Percentiles rank a stretch among this genome's conserved stretches.
phyloP scores from a whole-genome alignment of 2,888 invertebrate genomes.

The Tenthredo mesomela region DNA sequence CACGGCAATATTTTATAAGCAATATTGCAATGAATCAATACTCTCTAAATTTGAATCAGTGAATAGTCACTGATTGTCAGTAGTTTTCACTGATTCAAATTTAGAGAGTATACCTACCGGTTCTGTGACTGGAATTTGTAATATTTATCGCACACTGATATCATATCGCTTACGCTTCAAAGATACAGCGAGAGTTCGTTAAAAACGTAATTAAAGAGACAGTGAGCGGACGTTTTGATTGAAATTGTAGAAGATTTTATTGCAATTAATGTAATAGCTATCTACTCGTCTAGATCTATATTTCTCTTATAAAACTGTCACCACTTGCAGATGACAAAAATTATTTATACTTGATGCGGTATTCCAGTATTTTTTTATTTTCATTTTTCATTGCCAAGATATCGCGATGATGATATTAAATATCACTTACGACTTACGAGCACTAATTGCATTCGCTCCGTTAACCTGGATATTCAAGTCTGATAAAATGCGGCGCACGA shows the following conservation, averaged over 20 bases:
- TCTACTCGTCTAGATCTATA: background rate
- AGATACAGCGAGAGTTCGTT: background rate
- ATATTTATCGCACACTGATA: background rate
- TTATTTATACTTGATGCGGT: background rate
- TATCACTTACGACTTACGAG: slow-evolving; percentile 20
- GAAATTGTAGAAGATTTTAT: background rate
- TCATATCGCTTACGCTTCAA: background rate
- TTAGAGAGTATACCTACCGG: too few species aligned
- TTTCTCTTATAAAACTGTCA: background rate
- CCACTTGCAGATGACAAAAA: background rate
- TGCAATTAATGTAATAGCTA: background rate
- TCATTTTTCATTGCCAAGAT: background rate
- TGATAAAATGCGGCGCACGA: slow-evolving; percentile 26
- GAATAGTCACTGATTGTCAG: too few species aligned
- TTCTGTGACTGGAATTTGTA: background rate
- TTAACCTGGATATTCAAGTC: slow-evolving; percentile 15
- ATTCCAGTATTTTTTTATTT: background rate
- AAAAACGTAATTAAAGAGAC: background rate
- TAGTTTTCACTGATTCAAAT: too few species aligned
- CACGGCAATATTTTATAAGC: background rate
- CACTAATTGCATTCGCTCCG: slow-evolving; percentile 32
- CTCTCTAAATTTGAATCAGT: too few species aligned
- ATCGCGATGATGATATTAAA: background rate
- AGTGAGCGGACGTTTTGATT: background rate
- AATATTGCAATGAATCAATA: background rate